Conservation (phyloP, 2,888 invertebrate species). For the Dioctria linearis region DNA sequence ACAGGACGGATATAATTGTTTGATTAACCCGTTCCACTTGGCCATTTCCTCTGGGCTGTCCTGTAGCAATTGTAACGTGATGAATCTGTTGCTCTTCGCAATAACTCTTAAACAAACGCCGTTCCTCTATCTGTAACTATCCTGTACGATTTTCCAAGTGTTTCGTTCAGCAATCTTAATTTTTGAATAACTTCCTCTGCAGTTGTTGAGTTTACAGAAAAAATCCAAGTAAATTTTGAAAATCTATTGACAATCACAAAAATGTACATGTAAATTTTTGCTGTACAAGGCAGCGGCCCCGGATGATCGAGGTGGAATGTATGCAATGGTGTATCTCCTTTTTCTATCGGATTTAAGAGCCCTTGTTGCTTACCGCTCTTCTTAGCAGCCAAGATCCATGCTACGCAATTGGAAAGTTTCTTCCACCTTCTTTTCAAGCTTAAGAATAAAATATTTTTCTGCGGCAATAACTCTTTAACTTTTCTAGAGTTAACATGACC, state of each 20-base stretch:
- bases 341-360: constrained; percentile 62
- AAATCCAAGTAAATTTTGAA: constrained; percentile 8
- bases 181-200: not conserved
- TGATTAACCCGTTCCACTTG: constrained; percentile 63
- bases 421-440: no score
- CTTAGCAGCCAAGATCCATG: constrained; percentile 15
- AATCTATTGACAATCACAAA: not conserved
- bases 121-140: not conserved
- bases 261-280: constrained; percentile 63
- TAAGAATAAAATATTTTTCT: no score
- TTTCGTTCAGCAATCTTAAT: not conserved
- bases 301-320: constrained; percentile 65
- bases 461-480: no score
- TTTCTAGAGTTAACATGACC: no score
- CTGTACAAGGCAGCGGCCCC: constrained; percentile 63
- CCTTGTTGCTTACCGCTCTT: constrained; percentile 64
- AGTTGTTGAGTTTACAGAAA: not conserved
- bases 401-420: constrained; percentile 25
- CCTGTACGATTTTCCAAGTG: not conserved
- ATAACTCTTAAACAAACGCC: constrained; percentile 63
- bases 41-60: constrained; percentile 61
- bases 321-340: constrained; percentile 62
- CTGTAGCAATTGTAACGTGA: constrained; percentile 60
- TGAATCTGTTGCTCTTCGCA: constrained; percentile 64
- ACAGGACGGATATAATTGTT: constrained; percentile 62